Evolutionary conservation across 2,113 vertebrate species (phyloP), one percentile per base, ranked within the genome.

Genomic region (Drymodes brunneopygia): DNA sequence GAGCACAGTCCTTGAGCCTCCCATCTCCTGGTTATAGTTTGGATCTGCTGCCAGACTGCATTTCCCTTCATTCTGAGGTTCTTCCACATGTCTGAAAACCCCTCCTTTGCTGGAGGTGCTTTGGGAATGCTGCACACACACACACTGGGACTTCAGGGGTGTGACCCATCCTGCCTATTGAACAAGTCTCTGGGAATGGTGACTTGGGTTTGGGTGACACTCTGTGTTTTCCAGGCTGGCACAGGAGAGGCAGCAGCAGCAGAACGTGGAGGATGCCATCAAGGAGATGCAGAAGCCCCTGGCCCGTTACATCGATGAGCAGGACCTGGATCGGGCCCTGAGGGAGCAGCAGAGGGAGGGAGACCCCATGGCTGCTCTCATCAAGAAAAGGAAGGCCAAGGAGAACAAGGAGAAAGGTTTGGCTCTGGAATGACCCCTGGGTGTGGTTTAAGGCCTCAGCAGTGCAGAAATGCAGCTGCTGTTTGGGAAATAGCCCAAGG

Each of bases 291-390:
- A 99, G 40, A 99, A 99, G 94, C 99, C 99, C 0, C 87, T 99
- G 96, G 99, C 99, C 4, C 98, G 99, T 50, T 99, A 99, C 60
- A 96, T 98, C 0, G 99, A 99, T 8, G 99, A 99, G 19, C 98
- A 99, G 89, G 99, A 99, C 71, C 98, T 99, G 75, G 99, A 99
- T 80, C 97, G 96, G 27, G 99, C 99, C 99, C 97, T 99, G 96
- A 97, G 99, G 72, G 99, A 99, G 12, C 98, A 99, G 62, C 98
- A 99, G 94, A 98, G 99, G 45, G 99, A 99, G 0, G 99, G 99
- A 8, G 99, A 99, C 97, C 99, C 99, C 3, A 99, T 99, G 99
- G 99, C 99, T 12, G 98, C 98, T 12, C 98, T 99, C 92, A 98
- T 99, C 57, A 98, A 98, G 80, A 99, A 98, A 48, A 99, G 98